Evolutionary conservation across 2,113 vertebrate genomes (phyloP).

Genomic region (Anoplopoma fimbria): DNA sequence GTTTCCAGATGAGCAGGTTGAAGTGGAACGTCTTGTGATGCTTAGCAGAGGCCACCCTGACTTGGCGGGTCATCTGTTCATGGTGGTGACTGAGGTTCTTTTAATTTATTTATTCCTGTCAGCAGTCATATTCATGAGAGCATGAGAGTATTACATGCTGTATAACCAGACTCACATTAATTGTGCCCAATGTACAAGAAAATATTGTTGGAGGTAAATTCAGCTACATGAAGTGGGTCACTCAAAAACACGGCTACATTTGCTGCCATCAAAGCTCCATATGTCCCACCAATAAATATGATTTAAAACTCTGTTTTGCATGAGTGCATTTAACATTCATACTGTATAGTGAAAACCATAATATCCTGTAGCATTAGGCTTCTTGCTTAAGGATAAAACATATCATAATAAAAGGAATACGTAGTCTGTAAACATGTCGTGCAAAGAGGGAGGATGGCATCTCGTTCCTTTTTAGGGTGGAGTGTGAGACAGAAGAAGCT

Average conservation of each 20-base stretch:
- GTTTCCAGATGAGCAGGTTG: background rate
- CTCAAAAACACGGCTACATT: background rate
- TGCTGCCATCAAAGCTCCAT: background rate
- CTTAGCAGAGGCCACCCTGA: background rate
- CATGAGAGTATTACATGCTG: background rate
- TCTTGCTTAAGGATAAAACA: background rate
- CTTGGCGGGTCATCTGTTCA: background rate
- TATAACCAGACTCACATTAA: background rate
- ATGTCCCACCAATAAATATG: too few species aligned
- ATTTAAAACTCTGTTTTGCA: background rate
- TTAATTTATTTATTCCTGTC: background rate
- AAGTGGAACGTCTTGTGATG: background rate
- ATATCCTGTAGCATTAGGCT: background rate
- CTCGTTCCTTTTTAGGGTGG: background rate
- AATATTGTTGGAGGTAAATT: background rate
- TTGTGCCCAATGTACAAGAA: background rate
- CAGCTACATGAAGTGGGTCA: background rate
- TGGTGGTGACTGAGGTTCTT: background rate
- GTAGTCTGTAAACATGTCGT: background rate
- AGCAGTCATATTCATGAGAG: background rate
- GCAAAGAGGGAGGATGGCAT: background rate
- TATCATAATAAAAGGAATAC: background rate
- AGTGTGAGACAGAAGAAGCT: background rate
- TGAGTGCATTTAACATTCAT: background rate
- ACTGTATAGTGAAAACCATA: background rate